Conservation (phyloP, 2,113 vertebrate species). For the Psophia crepitans region DNA sequence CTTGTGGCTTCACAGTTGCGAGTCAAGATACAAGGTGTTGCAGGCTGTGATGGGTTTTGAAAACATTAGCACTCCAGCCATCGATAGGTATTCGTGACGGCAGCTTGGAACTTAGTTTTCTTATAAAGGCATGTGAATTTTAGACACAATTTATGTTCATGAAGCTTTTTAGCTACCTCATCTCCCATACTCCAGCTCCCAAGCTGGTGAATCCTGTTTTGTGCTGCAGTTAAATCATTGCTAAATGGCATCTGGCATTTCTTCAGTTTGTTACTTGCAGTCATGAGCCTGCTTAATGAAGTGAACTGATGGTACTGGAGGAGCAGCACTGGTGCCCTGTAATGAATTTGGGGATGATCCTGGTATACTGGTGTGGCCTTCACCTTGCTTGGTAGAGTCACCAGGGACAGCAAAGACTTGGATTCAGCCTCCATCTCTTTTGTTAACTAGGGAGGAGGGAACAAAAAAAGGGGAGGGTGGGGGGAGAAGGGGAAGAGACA, state of each 20-base stretch:
- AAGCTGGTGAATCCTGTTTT: neutral
- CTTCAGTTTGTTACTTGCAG: neutral
- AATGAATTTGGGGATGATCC: neutral
- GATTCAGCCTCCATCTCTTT: neutral
- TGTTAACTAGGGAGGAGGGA: neutral
- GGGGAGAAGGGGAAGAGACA: neutral
- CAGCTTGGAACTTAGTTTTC: neutral
- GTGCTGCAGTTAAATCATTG: neutral
- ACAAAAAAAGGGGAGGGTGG: no score
- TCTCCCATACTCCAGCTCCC: neutral
- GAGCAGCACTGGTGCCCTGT: neutral
- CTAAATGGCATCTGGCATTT: neutral
- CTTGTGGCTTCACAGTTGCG: neutral
- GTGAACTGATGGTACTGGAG: neutral
- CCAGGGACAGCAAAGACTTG: neutral
- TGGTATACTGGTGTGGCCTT: neutral
- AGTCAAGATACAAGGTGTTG: neutral
- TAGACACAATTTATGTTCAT: neutral
- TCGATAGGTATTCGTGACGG: neutral
- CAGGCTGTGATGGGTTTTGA: neutral
- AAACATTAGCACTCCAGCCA: neutral
- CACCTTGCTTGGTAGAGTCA: neutral
- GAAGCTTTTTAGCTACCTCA: neutral
- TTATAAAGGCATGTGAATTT: neutral
- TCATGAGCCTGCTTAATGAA: neutral